Base-by-base conservation (phyloP, 2,888 invertebrate species). In the Oxycera nigricornis region DNA sequence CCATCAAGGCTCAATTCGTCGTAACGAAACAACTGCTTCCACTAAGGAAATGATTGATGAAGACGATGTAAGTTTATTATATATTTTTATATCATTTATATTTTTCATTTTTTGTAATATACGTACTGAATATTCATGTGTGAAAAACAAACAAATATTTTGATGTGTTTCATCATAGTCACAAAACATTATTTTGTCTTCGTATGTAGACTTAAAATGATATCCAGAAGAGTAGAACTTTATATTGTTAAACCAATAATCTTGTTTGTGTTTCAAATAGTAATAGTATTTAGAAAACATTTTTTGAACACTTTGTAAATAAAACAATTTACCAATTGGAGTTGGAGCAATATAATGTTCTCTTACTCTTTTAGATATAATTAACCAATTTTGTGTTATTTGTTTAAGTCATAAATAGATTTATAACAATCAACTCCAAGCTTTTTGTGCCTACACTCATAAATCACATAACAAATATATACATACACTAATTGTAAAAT, bases 31-130 rank as follows among this genome's bases (percentile, higher is more conserved):
- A 31, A 96, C 96, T 0, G 94, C 95, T 11, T 95, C 95, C 24
- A 96, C 96, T 28, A 95, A 95, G 84, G 95, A 95, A 86, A 96
- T 96, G 96, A 95, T 96, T 88, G 94, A 92, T 78, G 95, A 95
- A 80, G 94, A 94, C 81, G 95, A 95, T 85, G 95, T 95, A 85
- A 93, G 94, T 92, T 14, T 52, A 2, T 28, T 20, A 24, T 57
- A 50, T 50, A 4, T 11, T 50, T 11, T 50, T 50, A 50, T 50
- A 11, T 17, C 50, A 50, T n/a, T 14, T 11, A 50, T 22, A 4
- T 55, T 20, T 55, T 20, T 20, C 55, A 20, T 55, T 7, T 26
- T 26, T 57, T 57, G 46, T 46, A 46, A 46, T n/a, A 46, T 46
- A 46, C 14, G 17, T 46, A 17, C 14, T 55, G 22, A 55, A 14